Percentiles rank a stretch among this genome's conserved stretches.
phyloP scores from a whole-genome alignment of 2,888 invertebrate genomes.

The Eupithecia subfuscata region DNA sequence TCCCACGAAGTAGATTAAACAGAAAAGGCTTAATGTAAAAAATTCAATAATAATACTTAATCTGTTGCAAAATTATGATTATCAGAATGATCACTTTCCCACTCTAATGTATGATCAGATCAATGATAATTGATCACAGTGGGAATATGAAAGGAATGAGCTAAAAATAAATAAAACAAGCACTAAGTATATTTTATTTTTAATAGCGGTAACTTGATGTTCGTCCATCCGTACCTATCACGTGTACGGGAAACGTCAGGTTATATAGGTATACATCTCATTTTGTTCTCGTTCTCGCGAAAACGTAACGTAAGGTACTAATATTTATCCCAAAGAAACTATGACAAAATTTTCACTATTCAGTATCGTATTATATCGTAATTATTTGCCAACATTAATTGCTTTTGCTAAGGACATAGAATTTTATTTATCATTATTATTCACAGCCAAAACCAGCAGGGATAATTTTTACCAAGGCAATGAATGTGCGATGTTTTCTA shows the following conservation, averaged over 20 bases:
- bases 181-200: not conserved
- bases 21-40: not conserved
- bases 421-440: not conserved
- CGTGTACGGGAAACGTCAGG: not conserved
- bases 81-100: no score
- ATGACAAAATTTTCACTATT: not conserved
- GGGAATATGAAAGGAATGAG: not conserved
- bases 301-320: not conserved
- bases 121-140: no score
- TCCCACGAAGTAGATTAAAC: not conserved
- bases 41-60: not conserved
- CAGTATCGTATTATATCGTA: not conserved
- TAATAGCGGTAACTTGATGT: not conserved
- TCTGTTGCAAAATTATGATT: no score
- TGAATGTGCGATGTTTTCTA: not conserved
- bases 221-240: not conserved
- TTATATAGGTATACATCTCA: not conserved
- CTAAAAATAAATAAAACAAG: not conserved
- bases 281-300: not conserved
- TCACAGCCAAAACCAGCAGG: not conserved
- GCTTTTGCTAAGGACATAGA: not conserved
- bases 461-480: not conserved
- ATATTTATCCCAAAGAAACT: not conserved
- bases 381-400: not conserved
- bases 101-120: no score